Conservation (phyloP, 2,888 invertebrate species). For the Stramonita haemastoma region DNA sequence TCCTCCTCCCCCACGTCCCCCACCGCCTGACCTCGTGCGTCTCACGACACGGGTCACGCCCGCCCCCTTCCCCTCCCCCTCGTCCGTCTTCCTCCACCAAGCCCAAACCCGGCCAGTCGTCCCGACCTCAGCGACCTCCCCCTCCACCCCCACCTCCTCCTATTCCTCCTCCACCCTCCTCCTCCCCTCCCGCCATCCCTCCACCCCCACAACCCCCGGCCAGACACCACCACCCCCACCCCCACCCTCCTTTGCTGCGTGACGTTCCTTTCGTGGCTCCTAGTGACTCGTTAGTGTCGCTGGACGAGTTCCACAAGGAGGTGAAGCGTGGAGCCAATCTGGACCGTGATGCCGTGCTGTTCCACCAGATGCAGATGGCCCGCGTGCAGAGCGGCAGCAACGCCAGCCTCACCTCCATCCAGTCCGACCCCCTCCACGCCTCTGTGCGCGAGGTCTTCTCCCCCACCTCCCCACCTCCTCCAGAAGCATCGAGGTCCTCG, state of each 20-base stretch:
- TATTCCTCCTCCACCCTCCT: constrained; percentile 22
- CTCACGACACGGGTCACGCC: neutral
- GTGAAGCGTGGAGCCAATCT: constrained; percentile 58
- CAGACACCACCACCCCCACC: too few relatives aligned
- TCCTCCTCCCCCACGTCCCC: neutral
- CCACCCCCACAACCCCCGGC: constrained; percentile 22
- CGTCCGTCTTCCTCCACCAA: neutral
- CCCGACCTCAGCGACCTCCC: constrained; percentile 32
- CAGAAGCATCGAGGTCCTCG: constrained; percentile 71
- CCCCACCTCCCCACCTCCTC: constrained; percentile 57
- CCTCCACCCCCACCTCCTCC: constrained; percentile 12
- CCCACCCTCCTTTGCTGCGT: neutral
- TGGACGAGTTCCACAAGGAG: constrained; percentile 54
- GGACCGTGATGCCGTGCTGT: constrained; percentile 71
- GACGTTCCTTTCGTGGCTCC: constrained; percentile 40
- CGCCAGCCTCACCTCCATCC: constrained; percentile 66
- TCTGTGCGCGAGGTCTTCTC: constrained; percentile 57
- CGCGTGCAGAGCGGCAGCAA: constrained; percentile 64
- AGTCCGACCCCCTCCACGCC: constrained; percentile 66
- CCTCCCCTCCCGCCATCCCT: neutral
- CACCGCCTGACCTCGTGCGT: constrained; percentile 20
- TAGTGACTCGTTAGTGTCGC: constrained; percentile 52
- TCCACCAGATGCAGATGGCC: constrained; percentile 72
- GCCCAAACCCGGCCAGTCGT: neutral
- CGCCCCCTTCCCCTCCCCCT: constrained; percentile 8